Base-by-base conservation (phyloP, 2,888 invertebrate genomes). In the Ariolimax columbianus region DNA sequence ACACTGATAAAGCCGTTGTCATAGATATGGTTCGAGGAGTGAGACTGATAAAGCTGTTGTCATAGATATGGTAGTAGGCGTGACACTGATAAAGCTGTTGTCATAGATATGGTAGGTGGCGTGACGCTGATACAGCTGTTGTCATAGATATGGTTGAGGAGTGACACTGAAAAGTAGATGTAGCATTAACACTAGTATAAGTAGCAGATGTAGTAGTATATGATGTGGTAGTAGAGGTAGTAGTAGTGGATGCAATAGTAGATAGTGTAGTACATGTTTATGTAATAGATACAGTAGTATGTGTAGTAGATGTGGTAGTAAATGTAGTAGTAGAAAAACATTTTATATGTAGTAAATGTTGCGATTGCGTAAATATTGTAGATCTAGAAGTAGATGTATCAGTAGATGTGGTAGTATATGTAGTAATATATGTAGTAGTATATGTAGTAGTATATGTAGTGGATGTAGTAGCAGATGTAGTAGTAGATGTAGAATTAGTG, bases 291-390 rank as follows among this genome's bases (percentile, higher is more conserved):
- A 11, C 9, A 9, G 77, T 33, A 14, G 77, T 55, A 14, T 33
- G 30, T 9, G 77, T 77, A 55, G 77, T 38, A 19, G 77, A 26
- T 40, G 77, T 59, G 26, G 33, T 77, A 77, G 38, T 77, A 55
- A 26, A 26, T 9, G 55, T n/a, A 77, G 77, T 55, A 55, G 77
- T 40, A 33, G 55, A 1, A 14, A 33, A 6, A 11, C 9, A 47
- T 7, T 47, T 47, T 7, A n/a, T n/a, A 47, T 1, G 55, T 40
- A 55, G 77, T 59, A 77, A 26, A 33, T 19, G 77, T 55, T 26
- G 77, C 17, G 19, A 26, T 33, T 33, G n/a, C n/a, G 77, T 55
- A 55, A 33, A 38, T 23, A 55, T 7, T 9, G 77, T 33, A 55
- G 55, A n/a, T 33, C 30, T 70, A 38, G 23, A 14, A 70, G 38